Evolutionary conservation across 1,140 invertebrate species (phyloP), one percentile per base, ranked within the genome.

Genomic region (Cydia strobilella): DNA sequence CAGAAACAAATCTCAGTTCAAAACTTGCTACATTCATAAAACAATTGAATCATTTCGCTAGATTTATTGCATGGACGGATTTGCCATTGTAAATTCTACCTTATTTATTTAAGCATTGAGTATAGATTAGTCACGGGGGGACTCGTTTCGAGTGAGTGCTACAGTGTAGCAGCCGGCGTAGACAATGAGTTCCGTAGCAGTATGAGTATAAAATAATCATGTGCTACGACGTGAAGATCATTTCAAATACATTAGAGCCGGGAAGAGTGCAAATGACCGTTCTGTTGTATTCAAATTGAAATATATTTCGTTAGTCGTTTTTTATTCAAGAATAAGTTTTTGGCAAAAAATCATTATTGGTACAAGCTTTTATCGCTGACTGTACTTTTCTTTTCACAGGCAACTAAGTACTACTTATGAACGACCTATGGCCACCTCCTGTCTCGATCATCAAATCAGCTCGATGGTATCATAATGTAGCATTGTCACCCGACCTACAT

Each of bases 121-220:
- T 65, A 65, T 18, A 27, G 5, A 25, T 15, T 25, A 35, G 62
- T 35, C 13, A 7, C 20, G 23, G 35, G 27, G 3, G 12, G 20
- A 31, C 3, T 65, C 65, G 65, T 69, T n/a, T n/a, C n/a, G n/a
- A 69, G 35, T 31, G 20, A 39, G 65, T 69, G 65, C 65, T 69
- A 69, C 65, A 39, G 27, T 15, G 63, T 66, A 66, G 65, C 65
- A 69, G 65, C 65, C n/a, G 65, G 65, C 65, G 65, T 69, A 69
- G 65, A 69, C 31, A 69, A 20, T 23, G 27, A 31, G 25, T 69
- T 69, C 20, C 31, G 31, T 35, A 69, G 31, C 27, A 69, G 65
- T 18, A 7, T 15, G 63, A 31, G 25, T 66, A 54, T 54, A 23
- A 23, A 23, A 59, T 23, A 69, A 39, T 69, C 65, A 35, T 69